Conservation (phyloP, 2,113 vertebrate genomes). For the Hydrochoerus hydrochaeris region DNA sequence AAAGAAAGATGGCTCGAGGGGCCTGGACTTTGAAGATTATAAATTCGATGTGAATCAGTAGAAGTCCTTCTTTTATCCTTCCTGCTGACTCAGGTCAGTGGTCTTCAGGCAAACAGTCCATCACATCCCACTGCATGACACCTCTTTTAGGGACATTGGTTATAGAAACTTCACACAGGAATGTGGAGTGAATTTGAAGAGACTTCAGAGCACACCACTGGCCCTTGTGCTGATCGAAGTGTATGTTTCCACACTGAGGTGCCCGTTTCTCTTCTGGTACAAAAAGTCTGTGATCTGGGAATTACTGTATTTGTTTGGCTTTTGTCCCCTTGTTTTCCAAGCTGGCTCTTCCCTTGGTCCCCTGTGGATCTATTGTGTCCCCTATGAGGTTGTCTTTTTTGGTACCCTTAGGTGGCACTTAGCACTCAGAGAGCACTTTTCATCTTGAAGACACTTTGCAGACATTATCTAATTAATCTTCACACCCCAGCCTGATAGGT, state of each 20-base stretch:
- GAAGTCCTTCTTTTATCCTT: not conserved
- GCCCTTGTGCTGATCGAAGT: not conserved
- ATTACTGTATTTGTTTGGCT: constrained; percentile 52
- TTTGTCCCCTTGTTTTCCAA: constrained; percentile 44
- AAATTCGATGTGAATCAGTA: not conserved
- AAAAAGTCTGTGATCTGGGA: not conserved
- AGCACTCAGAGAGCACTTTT: constrained; percentile 66
- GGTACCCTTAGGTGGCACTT: constrained; percentile 60
- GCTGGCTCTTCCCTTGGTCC: constrained; percentile 30
- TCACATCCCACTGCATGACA: not conserved
- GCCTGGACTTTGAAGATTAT: not conserved
- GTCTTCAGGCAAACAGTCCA: not conserved
- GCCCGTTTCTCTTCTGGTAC: not conserved
- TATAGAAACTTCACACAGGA: not conserved
- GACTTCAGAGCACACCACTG: not conserved
- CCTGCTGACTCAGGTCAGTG: not conserved
- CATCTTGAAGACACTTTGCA: constrained; percentile 75
- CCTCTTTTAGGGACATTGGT: not conserved
- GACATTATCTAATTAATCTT: constrained; percentile 72
- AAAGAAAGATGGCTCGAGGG: not conserved
- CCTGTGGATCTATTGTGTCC: constrained; percentile 49
- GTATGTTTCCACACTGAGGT: not conserved
- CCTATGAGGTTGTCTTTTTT: constrained; percentile 56
- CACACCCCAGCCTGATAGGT: constrained; percentile 43
- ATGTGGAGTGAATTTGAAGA: not conserved